Conservation (phyloP, 2,113 vertebrate species). For the Microtus montanus region DNA sequence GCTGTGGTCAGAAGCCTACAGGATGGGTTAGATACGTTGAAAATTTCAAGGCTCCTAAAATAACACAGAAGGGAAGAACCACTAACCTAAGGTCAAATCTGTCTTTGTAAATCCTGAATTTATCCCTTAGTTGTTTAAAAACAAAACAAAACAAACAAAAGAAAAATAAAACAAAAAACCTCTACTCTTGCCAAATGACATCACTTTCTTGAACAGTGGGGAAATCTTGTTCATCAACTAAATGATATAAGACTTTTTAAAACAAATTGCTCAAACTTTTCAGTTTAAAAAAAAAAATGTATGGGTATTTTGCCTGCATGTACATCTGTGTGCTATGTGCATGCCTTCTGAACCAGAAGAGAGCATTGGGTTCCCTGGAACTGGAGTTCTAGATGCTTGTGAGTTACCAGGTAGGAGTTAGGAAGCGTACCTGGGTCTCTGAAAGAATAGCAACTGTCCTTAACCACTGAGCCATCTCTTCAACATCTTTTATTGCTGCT, state of each 20-base stretch:
- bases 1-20: slow-evolving; percentile 40
- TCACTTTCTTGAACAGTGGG: background rate
- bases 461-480: background rate
- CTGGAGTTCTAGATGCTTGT: background rate
- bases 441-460: background rate
- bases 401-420: background rate
- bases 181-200: slow-evolving; percentile 1
- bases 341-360: background rate
- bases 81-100: slow-evolving; percentile 58
- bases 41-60: slow-evolving; percentile 48
- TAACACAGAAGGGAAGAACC: slow-evolving; percentile 59
- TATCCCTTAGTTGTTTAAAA: slow-evolving; percentile 37
- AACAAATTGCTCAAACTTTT: slow-evolving; percentile 7
- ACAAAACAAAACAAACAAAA: background rate
- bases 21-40: slow-evolving; percentile 39
- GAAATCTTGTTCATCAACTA: slow-evolving; percentile 1
- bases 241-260: slow-evolving; percentile 18
- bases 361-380: background rate
- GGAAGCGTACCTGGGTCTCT: background rate
- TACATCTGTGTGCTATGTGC: background rate
- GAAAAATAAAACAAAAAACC: slow-evolving; percentile 45
- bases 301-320: background rate
- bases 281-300: background rate
- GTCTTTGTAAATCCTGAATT: slow-evolving; percentile 38
- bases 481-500: background rate